Evolutionary conservation across 2,888 invertebrate genomes (phyloP).

Genomic region (Herminia tarsipennalis): DNA sequence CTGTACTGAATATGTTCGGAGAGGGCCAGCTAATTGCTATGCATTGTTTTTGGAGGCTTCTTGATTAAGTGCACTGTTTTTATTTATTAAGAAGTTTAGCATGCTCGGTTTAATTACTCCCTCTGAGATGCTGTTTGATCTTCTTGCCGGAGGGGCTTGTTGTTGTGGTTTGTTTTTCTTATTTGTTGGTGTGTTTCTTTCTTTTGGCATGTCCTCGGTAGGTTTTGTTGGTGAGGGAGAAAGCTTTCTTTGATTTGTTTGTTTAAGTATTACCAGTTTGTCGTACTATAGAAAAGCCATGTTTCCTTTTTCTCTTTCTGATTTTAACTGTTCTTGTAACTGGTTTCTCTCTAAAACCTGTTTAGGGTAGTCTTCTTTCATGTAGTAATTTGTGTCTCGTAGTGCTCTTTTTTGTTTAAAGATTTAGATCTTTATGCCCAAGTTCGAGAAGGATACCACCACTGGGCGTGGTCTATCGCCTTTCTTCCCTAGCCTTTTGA

Average conservation of each 20-base stretch:
- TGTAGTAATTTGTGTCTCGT: slow-evolving; percentile 1
- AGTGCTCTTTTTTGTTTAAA: slow-evolving; percentile 3
- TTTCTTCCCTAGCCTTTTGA: slow-evolving; percentile 5
- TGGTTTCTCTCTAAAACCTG: slow-evolving; percentile 1
- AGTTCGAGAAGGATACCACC: slow-evolving; percentile 1
- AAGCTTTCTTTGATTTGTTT: slow-evolving; percentile 5
- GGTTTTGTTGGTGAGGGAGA: slow-evolving; percentile 3
- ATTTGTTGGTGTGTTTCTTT: slow-evolving; percentile 15
- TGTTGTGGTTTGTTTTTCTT: slow-evolving; percentile 28
- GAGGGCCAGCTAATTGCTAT: not conserved
- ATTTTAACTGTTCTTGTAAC: slow-evolving; percentile 3
- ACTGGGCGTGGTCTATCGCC: slow-evolving; percentile 7
- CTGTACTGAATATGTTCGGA: slow-evolving; percentile 1
- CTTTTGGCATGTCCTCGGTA: slow-evolving; percentile 1
- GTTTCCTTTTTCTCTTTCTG: slow-evolving; percentile 4
- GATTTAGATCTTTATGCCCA: not conserved
- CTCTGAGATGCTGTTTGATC: slow-evolving; percentile 28
- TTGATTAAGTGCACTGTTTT: slow-evolving; percentile 10
- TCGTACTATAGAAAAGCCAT: not conserved
- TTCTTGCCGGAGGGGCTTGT: not conserved
- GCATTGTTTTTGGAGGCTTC: not conserved
- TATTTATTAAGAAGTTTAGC: slow-evolving; percentile 26
- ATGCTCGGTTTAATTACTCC: slow-evolving; percentile 31
- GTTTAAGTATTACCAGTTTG: slow-evolving; percentile 3
- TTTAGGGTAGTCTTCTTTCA: slow-evolving; percentile 1